Conservation (phyloP, 2,797 vertebrate genomes). For the Neopelma chrysocephalum region DNA sequence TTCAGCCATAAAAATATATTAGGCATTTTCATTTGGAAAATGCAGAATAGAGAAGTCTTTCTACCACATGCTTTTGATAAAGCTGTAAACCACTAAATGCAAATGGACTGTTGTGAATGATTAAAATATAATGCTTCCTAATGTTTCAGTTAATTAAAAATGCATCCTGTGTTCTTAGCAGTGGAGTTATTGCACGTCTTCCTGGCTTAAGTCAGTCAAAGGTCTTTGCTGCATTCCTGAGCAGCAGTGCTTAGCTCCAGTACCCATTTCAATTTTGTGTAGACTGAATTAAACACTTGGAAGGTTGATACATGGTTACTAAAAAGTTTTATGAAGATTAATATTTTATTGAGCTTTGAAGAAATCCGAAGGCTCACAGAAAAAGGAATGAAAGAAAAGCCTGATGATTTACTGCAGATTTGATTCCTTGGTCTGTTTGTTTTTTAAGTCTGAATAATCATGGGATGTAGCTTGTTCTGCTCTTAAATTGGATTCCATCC, state of each 20-base stretch:
- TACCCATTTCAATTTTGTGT: background rate
- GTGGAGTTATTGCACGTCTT: background rate
- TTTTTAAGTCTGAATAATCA: background rate
- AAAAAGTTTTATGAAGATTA: background rate
- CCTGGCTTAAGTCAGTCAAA: slow-evolving; percentile 10
- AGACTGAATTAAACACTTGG: background rate
- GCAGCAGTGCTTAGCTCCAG: background rate
- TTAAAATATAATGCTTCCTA: slow-evolving; percentile 36
- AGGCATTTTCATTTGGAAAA: background rate
- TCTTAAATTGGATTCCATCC: background rate
- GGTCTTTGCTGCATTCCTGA: background rate
- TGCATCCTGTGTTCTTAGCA: slow-evolving; percentile 8
- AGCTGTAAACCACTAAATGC: slow-evolving; percentile 10
- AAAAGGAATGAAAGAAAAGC: background rate
- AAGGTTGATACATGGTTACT: background rate
- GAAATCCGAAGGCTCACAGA: background rate
- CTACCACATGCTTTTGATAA: background rate
- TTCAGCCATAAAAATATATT: slow-evolving; percentile 18
- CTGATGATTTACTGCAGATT: background rate
- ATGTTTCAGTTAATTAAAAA: slow-evolving; percentile 52
- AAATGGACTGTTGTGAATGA: background rate
- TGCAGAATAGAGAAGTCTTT: background rate
- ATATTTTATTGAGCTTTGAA: slow-evolving; percentile 27
- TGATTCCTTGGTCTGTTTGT: background rate
- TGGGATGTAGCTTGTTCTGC: background rate